Percentiles rank a stretch among this genome's conserved stretches.
phyloP scores from a whole-genome alignment of 92 coral and sea anemone species.

The Parazoanthus swiftii region DNA sequence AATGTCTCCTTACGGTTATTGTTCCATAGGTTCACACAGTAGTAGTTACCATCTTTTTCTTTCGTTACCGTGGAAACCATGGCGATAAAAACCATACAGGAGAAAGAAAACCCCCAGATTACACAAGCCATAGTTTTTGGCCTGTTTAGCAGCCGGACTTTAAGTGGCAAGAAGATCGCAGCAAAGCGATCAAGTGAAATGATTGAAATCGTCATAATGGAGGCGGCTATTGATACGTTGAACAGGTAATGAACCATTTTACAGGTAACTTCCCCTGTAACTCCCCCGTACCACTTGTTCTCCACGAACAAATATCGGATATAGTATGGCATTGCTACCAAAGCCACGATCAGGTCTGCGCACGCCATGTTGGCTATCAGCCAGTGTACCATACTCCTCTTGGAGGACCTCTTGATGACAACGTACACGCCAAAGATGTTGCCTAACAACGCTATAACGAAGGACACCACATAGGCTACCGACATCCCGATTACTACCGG shows the following conservation, averaged over 20 bases:
- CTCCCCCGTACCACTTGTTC: slow-evolving; percentile 39
- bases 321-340: slow-evolving; percentile 47
- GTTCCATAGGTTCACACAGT: slow-evolving; percentile 38
- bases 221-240: slow-evolving; percentile 50
- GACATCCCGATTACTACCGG: slow-evolving; percentile 38
- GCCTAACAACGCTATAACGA: slow-evolving; percentile 47
- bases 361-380: slow-evolving; percentile 62
- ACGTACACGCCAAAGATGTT: slow-evolving; percentile 52
- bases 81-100: slow-evolving; percentile 35
- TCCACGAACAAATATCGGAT: slow-evolving; percentile 24
- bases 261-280: slow-evolving; percentile 46
- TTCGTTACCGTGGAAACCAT: background rate
- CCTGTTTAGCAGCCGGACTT: slow-evolving; percentile 25
- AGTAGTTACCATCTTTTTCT: background rate
- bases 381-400: slow-evolving; percentile 31
- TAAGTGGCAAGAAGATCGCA: slow-evolving; percentile 55
- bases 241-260: slow-evolving; percentile 41
- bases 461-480: slow-evolving; percentile 46
- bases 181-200: slow-evolving; percentile 54
- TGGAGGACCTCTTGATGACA: slow-evolving; percentile 44
- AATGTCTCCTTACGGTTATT: background rate
- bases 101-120: slow-evolving; percentile 48
- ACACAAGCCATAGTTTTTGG: slow-evolving; percentile 44
- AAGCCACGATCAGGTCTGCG: slow-evolving; percentile 53
- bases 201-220: slow-evolving; percentile 49